phyloP scores from a whole-genome alignment of 1,140 invertebrate species.

The Bombus vancouverensis region DNA sequence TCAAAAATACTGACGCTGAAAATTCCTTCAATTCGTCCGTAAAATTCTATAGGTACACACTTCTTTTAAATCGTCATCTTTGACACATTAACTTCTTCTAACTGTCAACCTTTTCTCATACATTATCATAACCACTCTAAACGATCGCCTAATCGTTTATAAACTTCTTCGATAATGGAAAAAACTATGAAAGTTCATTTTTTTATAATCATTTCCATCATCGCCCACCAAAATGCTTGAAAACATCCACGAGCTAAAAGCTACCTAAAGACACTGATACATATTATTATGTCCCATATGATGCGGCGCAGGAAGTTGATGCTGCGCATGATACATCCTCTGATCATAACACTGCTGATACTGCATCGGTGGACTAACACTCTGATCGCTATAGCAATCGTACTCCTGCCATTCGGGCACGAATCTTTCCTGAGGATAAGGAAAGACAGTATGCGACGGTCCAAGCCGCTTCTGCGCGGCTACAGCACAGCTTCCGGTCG shows the following conservation, averaged over 20 bases:
- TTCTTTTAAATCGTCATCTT: neutral
- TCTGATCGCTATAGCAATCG: conserved; percentile 80
- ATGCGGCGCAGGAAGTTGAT: conserved; percentile 70
- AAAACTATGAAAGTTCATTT: neutral
- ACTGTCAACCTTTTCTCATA: too few relatives aligned
- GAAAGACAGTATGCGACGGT: conserved; percentile 69
- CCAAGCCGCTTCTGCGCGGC: conserved; percentile 82
- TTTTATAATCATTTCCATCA: neutral
- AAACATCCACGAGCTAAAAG: neutral
- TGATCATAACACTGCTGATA: conserved; percentile 76
- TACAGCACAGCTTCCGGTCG: conserved; percentile 84
- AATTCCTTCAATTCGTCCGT: neutral
- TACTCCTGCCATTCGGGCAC: conserved; percentile 79
- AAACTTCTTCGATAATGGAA: neutral
- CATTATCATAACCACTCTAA: too few relatives aligned
- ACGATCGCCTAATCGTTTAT: neutral
- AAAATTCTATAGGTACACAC: neutral
- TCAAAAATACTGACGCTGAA: neutral
- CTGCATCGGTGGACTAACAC: conserved; percentile 77
- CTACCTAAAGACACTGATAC: conserved; percentile 79
- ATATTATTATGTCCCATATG: conserved; percentile 75
- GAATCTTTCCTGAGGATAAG: conserved; percentile 78
- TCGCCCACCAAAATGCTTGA: neutral
- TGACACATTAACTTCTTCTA: too few relatives aligned
- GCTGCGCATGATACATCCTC: conserved; percentile 75